A percentile compares a stretch with the other conserved stretches of the same genome.
phyloP scores from a whole-genome alignment of 2,888 invertebrate species.

The Masnerella sp. region DNA sequence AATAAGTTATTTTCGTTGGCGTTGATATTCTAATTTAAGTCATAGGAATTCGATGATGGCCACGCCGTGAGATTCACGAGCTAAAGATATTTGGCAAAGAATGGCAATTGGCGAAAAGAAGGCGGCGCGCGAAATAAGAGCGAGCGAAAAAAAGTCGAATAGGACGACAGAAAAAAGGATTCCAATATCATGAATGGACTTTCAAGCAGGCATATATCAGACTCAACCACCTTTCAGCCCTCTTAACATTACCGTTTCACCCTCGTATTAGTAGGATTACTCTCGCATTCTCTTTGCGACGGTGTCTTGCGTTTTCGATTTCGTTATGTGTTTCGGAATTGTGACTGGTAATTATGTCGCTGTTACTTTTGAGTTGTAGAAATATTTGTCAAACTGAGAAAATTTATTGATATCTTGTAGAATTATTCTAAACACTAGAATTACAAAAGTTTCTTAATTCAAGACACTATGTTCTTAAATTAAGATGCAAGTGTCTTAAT shows the following conservation, averaged over 20 bases:
- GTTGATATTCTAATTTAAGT: too few relatives aligned
- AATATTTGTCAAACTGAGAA: too few relatives aligned
- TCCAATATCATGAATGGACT: conserved; percentile 77
- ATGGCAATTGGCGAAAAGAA: background rate
- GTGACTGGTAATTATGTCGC: background rate
- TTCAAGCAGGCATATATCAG: conserved; percentile 77
- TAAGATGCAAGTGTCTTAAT: too few relatives aligned
- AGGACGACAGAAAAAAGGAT: conserved; percentile 45
- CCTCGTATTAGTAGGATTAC: conserved; percentile 59
- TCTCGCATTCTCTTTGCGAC: conserved; percentile 44
- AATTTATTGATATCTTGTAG: too few relatives aligned
- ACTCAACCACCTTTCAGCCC: conserved; percentile 54
- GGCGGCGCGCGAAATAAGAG: background rate
- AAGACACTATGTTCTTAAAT: too few relatives aligned
- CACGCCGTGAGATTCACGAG: background rate
- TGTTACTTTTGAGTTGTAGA: too few relatives aligned
- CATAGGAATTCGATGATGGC: background rate
- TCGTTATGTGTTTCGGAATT: conserved; percentile 16
- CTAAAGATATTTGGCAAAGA: background rate
- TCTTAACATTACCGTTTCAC: conserved; percentile 51
- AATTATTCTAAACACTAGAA: too few relatives aligned
- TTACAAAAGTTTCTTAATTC: too few relatives aligned
- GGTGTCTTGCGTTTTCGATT: conserved; percentile 17
- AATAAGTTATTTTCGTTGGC: too few relatives aligned
- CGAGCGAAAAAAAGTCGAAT: conserved; percentile 19